Conservation (phyloP, 2,888 invertebrate genomes). For the Orthosia gracilis region DNA sequence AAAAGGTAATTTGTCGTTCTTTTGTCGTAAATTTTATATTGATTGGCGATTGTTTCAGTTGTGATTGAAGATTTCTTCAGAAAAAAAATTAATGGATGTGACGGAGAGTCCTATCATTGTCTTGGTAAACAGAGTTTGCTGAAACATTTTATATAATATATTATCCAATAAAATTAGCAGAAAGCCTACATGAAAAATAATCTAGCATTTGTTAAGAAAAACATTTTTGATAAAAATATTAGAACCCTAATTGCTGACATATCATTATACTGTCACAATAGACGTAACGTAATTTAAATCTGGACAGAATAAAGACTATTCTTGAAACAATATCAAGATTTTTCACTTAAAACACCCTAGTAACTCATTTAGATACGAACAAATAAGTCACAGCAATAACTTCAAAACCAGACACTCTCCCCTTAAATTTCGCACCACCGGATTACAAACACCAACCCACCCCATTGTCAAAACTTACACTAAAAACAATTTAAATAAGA, state of each 20-base stretch:
- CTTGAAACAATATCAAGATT: neutral
- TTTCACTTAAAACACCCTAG: neutral
- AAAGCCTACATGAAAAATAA: too few species aligned
- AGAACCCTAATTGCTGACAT: too few species aligned
- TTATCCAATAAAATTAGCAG: too few species aligned
- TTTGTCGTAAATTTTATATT: slow-evolving; percentile 44
- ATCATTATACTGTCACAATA: too few species aligned
- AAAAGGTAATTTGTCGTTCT: slow-evolving; percentile 57
- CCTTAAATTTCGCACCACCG: slow-evolving; percentile 44
- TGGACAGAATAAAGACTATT: neutral
- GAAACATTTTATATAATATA: neutral
- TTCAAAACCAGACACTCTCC: slow-evolving; percentile 28
- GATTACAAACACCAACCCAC: slow-evolving; percentile 55
- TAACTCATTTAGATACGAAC: neutral
- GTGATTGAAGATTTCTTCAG: slow-evolving; percentile 20
- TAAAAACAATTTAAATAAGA: slow-evolving; percentile 67
- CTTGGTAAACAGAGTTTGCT: neutral
- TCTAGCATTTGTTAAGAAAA: too few species aligned
- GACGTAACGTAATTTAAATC: too few species aligned
- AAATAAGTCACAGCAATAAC: slow-evolving; percentile 36
- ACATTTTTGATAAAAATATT: too few species aligned
- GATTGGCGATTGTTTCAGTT: slow-evolving; percentile 54
- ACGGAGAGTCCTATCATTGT: neutral
- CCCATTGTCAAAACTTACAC: slow-evolving; percentile 59
- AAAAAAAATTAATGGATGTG: neutral